These are phyloP conservation scores for Melanostigma gelatinosum DNA, from an alignment of 2,113 vertebrate species.

Conservation along the genomic window DNA sequence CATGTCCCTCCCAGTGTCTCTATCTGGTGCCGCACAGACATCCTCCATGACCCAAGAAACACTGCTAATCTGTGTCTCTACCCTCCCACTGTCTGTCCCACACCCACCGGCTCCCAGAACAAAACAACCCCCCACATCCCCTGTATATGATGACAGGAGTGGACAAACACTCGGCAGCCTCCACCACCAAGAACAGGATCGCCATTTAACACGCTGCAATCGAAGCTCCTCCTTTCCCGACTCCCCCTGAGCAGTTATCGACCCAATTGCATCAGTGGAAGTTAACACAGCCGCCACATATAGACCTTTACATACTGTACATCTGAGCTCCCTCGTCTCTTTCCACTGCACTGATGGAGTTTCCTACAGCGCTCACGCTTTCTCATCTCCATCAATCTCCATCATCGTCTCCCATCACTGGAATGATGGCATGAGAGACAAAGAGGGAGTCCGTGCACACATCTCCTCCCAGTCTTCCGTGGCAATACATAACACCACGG, in stretches of 20 bases:
- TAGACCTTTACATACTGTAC: conserved; percentile 27
- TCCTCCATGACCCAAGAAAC: conserved; percentile 61
- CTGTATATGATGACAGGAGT: too few relatives aligned
- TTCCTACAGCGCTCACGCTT: neutral
- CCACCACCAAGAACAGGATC: neutral
- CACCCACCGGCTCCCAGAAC: conserved; percentile 49
- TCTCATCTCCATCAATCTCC: conserved; percentile 9
- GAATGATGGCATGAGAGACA: conserved; percentile 34
- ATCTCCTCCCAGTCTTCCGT: conserved; percentile 24
- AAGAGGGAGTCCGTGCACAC: neutral
- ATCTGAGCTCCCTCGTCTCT: neutral
- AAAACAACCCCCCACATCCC: conserved; percentile 51
- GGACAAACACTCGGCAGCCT: neutral
- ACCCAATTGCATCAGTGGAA: conserved; percentile 43
- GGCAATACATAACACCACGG: conserved; percentile 40
- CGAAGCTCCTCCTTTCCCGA: conserved; percentile 16
- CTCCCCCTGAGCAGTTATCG: conserved; percentile 22
- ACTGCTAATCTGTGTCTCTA: conserved; percentile 57
- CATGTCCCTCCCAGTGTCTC: conserved; percentile 12
- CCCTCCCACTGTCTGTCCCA: conserved; percentile 37
- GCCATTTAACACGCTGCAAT: conserved; percentile 7
- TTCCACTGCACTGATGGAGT: neutral
- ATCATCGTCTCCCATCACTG: conserved; percentile 19
- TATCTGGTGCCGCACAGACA: conserved; percentile 59
- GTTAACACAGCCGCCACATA: conserved; percentile 52